Conservation (phyloP, 2,797 vertebrate species). For the Hapalemur alaotrensis region DNA sequence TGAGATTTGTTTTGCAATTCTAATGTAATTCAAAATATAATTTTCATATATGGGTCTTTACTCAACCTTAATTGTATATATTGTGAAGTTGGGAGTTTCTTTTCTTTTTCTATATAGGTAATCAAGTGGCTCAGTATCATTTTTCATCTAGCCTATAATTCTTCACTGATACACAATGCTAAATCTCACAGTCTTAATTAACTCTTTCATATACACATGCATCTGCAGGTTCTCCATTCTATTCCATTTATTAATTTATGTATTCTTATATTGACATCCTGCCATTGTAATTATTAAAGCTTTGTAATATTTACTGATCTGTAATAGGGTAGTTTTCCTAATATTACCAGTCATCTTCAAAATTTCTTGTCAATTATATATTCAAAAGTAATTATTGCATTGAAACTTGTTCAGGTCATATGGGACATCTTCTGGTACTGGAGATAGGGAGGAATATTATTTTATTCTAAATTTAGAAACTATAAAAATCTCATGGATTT, state of each 20-base stretch:
- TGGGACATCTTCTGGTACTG: constrained; percentile 12
- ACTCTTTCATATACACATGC: not conserved
- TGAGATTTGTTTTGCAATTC: not conserved
- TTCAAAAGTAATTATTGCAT: constrained; percentile 46
- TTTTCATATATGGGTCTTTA: not conserved
- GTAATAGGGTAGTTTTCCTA: not conserved
- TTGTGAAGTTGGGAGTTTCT: not conserved
- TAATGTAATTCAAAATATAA: not conserved
- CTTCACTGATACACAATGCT: not conserved
- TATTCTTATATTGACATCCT: not conserved
- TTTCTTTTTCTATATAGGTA: not conserved
- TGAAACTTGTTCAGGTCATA: constrained; percentile 33
- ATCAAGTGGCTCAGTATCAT: not conserved
- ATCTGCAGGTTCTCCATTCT: not conserved
- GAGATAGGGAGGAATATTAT: constrained; percentile 38
- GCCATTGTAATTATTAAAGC: not conserved
- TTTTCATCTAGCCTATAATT: not conserved
- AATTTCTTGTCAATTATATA: constrained; percentile 57
- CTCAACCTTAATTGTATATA: not conserved
- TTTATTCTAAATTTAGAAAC: constrained; percentile 65
- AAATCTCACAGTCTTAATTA: not conserved
- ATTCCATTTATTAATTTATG: not conserved
- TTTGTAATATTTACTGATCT: not conserved
- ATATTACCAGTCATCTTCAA: not conserved
- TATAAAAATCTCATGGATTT: constrained; percentile 58